A percentile compares a stretch with the other conserved stretches of the same genome.
phyloP scores from a whole-genome alignment of 2,113 vertebrate species.

The Typhlomys cinereus region DNA sequence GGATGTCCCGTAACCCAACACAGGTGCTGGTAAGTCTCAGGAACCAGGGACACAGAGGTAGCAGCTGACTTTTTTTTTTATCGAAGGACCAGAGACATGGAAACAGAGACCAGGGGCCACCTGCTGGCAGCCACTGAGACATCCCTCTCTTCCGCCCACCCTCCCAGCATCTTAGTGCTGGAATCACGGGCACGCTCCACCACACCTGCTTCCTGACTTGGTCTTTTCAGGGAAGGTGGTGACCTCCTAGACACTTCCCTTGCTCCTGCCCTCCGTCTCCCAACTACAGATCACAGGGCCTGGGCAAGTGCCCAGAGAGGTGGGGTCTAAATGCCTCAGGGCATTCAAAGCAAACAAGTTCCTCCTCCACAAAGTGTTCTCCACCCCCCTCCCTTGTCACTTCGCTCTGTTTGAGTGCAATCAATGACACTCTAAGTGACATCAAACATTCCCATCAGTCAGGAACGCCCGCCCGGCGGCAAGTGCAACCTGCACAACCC shows the following conservation, averaged over 20 bases:
- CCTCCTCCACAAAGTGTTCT: background rate
- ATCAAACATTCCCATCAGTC: constrained; percentile 85
- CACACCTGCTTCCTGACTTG: background rate
- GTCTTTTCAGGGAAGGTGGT: background rate
- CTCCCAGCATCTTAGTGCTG: background rate
- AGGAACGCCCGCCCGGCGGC: constrained; percentile 79
- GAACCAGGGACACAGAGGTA: too few species aligned
- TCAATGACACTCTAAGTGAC: constrained; percentile 82
- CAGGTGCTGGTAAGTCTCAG: too few species aligned
- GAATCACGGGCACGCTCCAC: background rate
- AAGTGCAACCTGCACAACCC: constrained; percentile 80
- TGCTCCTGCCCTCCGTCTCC: background rate
- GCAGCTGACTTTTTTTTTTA: too few species aligned
- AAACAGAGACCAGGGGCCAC: too few species aligned
- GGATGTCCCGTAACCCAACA: too few species aligned
- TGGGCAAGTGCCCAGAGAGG: background rate
- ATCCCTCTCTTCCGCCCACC: too few species aligned
- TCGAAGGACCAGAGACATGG: too few species aligned
- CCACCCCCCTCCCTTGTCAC: constrained; percentile 71
- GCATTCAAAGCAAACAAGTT: constrained; percentile 76
- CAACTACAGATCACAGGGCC: background rate
- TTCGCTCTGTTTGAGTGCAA: constrained; percentile 81
- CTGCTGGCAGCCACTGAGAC: too few species aligned
- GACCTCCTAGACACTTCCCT: rapidly evolving
- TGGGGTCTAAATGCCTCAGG: constrained; percentile 51